These are phyloP conservation scores for Oenanthe oenanthe DNA, from an alignment of 2,113 vertebrate genomes.

Conservation along the genomic window DNA sequence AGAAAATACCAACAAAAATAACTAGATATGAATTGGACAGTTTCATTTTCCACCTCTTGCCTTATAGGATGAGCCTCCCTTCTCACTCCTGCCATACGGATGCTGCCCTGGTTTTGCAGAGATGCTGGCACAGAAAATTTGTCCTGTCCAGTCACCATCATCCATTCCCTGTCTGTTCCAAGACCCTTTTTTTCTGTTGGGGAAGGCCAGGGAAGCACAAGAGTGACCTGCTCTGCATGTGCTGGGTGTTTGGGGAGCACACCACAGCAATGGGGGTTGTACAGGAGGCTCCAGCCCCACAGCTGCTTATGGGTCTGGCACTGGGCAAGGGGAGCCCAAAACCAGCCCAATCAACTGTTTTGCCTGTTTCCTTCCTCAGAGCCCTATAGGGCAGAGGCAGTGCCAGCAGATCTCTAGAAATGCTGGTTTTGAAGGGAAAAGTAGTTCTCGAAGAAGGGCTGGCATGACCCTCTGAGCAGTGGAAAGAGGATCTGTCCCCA, in stretches of 20 bases:
- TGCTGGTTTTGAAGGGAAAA: not conserved
- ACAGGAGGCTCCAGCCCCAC: not conserved
- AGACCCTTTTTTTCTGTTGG: fast-evolving
- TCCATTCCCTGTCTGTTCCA: not conserved
- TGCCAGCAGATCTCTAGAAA: not conserved
- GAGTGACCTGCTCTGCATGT: not conserved
- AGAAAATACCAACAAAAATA: not conserved
- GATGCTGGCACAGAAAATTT: not conserved
- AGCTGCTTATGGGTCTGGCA: not conserved
- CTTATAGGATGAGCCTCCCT: not conserved
- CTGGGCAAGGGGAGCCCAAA: not conserved
- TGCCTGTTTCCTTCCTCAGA: not conserved
- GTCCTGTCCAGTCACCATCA: not conserved
- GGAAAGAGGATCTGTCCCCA: not conserved
- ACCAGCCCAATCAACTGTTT: not conserved
- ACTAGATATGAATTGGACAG: not conserved
- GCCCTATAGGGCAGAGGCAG: fast-evolving
- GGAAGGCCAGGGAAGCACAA: not conserved
- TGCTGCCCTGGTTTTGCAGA: not conserved
- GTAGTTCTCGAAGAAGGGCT: not conserved
- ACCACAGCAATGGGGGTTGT: not conserved
- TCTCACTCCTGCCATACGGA: not conserved
- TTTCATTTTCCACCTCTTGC: not conserved
- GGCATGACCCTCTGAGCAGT: fast-evolving
- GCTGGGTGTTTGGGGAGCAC: not conserved